A percentile compares a stretch with the other conserved stretches of the same genome.
Conservation (phyloP, 1,140 invertebrate species). For the Drosophila sp. region DNA sequence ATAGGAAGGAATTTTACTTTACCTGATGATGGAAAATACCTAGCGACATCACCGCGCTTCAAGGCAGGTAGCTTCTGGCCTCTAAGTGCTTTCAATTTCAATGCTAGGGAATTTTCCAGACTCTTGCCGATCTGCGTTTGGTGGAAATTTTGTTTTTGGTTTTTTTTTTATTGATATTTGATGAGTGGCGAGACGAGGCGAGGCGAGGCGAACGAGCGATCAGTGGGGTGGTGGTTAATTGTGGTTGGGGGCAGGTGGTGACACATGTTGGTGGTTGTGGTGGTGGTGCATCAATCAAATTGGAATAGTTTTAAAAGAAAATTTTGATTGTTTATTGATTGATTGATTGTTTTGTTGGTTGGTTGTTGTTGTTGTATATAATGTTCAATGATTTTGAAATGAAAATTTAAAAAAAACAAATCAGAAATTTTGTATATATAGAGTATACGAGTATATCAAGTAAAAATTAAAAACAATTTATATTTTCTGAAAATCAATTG, state of each 20-base stretch:
- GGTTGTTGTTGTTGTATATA: not conserved
- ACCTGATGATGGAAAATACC: slow-evolving; percentile 92
- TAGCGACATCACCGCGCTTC: slow-evolving; percentile 89
- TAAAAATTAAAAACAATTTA: not conserved
- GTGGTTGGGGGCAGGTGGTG: not conserved
- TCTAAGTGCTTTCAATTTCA: slow-evolving; percentile 87
- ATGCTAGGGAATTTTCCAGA: slow-evolving; percentile 88
- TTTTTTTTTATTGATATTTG: slow-evolving; percentile 22
- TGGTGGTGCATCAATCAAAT: not conserved
- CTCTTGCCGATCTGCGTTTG: slow-evolving; percentile 84
- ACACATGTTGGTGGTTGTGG: not conserved
- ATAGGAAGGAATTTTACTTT: slow-evolving; percentile 67
- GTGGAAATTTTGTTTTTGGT: slow-evolving; percentile 47
- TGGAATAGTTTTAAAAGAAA: not conserved
- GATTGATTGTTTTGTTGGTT: not conserved
- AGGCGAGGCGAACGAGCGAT: not conserved
- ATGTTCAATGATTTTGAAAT: slow-evolving; percentile 10
- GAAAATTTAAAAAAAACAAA: slow-evolving; percentile 4
- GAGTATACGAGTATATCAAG: not conserved
- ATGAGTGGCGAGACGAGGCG: slow-evolving; percentile 5
- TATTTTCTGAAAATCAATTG: not conserved
- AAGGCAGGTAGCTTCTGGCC: slow-evolving; percentile 89
- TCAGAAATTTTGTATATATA: slow-evolving; percentile 11
- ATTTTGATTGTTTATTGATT: slow-evolving; percentile 1
- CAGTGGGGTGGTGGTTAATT: not conserved